Percentiles rank a stretch among this genome's conserved stretches.
Conservation (phyloP, 30 jellyfish, hydroid and myxozoan species). For the Turritopsis rubra region DNA sequence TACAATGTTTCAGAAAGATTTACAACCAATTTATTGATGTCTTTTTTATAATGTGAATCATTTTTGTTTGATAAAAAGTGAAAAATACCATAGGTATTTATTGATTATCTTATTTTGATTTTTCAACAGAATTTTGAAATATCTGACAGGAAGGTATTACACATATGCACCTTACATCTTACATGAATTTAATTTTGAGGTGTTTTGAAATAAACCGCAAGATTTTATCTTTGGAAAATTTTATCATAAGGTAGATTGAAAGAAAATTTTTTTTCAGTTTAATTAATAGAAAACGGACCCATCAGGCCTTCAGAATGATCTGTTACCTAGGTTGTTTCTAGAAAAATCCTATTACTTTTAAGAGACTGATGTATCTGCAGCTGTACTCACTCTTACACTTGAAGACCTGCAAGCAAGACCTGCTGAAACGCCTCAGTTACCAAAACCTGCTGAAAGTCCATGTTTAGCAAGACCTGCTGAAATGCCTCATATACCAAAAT, state of each 20-base stretch:
- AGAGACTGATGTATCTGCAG: neutral
- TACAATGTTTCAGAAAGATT: neutral
- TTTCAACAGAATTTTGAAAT: neutral
- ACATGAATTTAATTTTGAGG: neutral
- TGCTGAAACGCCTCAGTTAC: neutral
- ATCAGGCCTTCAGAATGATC: neutral
- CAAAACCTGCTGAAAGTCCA: no score
- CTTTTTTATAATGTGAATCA: neutral
- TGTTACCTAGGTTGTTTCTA: neutral
- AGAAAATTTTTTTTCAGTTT: neutral
- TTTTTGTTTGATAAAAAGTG: neutral
- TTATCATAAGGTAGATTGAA: neutral
- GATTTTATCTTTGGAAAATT: neutral
- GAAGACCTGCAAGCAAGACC: neutral
- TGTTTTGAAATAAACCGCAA: neutral
- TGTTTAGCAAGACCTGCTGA: no score
- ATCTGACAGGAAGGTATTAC: neutral
- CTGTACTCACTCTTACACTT: neutral
- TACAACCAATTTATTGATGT: neutral
- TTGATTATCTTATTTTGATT: no score
- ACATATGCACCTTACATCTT: neutral
- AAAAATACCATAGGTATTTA: neutral
- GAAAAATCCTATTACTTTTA: neutral
- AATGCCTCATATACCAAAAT: no score
- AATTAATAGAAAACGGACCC: neutral